Conservation (phyloP, 64 coral and sea anemone genomes). For the Dendrophyllia cribrosa region DNA sequence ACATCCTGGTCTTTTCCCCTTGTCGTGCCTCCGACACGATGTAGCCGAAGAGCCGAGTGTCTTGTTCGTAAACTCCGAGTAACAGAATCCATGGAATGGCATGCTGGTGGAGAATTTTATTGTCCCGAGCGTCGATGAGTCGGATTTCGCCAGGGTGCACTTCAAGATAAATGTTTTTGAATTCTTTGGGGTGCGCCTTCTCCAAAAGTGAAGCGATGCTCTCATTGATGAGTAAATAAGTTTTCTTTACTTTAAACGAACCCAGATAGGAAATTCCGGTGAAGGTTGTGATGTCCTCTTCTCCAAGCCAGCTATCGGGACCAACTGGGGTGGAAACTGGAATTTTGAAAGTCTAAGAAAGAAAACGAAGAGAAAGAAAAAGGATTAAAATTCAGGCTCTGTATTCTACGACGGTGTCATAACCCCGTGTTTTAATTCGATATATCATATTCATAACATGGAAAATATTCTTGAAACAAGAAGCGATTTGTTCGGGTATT, state of each 20-base stretch:
- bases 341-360: slow-evolving; percentile 50
- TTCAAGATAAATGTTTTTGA: slow-evolving; percentile 73
- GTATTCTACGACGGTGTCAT: too few relatives aligned
- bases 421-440: too few relatives aligned
- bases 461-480: too few relatives aligned
- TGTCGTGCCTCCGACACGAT: slow-evolving; percentile 91
- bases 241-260: slow-evolving; percentile 82
- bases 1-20: slow-evolving; percentile 90
- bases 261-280: slow-evolving; percentile 79
- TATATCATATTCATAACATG: too few relatives aligned
- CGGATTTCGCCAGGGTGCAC: slow-evolving; percentile 67
- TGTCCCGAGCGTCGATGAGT: slow-evolving; percentile 50
- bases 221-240: slow-evolving; percentile 89
- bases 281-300: slow-evolving; percentile 64
- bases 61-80: slow-evolving; percentile 90
- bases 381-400: neutral
- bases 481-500: too few relatives aligned
- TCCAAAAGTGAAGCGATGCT: slow-evolving; percentile 78
- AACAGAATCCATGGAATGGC: slow-evolving; percentile 85
- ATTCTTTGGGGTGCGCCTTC: slow-evolving; percentile 79
- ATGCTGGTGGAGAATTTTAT: slow-evolving; percentile 60
- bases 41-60: slow-evolving; percentile 90
- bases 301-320: slow-evolving; percentile 63
- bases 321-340: slow-evolving; percentile 47
- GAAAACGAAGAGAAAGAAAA: neutral